Conservation (phyloP, 35 echinoderm and acorn worm genomes). For the Ophiothrix spiculata region DNA sequence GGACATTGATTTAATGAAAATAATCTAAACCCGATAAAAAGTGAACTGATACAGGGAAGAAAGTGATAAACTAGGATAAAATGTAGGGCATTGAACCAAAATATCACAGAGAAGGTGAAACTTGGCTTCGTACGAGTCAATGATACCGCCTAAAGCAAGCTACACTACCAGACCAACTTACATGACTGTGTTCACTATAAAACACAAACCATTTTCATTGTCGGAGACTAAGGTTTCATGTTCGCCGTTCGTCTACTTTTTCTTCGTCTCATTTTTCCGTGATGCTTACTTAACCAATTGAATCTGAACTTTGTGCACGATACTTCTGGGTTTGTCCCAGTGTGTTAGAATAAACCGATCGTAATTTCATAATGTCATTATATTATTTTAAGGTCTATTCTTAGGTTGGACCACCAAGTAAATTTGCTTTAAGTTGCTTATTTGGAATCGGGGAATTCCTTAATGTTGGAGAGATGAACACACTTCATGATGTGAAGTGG, state of each 20-base stretch:
- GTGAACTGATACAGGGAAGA: neutral
- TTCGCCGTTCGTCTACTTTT: neutral
- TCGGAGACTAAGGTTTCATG: conserved; percentile 3
- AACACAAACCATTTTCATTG: neutral
- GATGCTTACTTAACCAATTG: conserved; percentile 4
- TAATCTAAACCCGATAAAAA: neutral
- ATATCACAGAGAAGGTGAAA: neutral
- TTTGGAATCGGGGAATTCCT: too few relatives aligned
- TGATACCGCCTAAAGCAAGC: conserved; percentile 7
- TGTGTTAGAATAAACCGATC: neutral
- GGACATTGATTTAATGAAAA: neutral
- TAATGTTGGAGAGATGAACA: too few relatives aligned
- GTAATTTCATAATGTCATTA: neutral
- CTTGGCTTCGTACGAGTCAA: neutral
- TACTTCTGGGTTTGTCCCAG: neutral
- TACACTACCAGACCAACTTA: neutral
- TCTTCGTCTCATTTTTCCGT: neutral
- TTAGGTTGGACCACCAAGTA: too few relatives aligned
- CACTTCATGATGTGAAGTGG: too few relatives aligned
- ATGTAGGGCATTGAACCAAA: conserved; percentile 1
- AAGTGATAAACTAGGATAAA: neutral
- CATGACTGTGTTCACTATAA: neutral
- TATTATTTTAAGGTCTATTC: too few relatives aligned
- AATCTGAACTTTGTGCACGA: neutral
- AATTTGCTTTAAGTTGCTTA: too few relatives aligned